Evolutionary conservation across 2,797 vertebrate genomes (phyloP).

Genomic region (Dicrostonyx torquatus): DNA sequence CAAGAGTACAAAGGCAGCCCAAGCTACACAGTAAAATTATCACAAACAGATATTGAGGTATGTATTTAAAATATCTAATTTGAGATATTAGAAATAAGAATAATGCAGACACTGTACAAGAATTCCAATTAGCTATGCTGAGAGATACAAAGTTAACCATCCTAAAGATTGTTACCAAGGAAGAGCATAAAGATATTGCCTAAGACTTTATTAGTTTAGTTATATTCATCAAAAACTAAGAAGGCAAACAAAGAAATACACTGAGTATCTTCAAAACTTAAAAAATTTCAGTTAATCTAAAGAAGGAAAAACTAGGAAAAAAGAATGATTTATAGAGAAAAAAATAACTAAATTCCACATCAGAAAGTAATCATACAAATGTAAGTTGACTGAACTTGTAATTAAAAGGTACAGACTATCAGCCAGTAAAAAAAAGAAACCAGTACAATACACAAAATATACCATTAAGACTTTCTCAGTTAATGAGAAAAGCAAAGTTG

Average conservation of each 20-base stretch:
- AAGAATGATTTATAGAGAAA: neutral
- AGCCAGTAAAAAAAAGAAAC: constrained; percentile 14
- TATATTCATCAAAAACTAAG: constrained; percentile 25
- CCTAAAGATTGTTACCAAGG: neutral
- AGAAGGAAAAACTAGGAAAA: neutral
- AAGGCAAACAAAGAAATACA: constrained; percentile 13
- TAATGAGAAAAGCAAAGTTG: neutral
- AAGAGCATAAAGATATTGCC: neutral
- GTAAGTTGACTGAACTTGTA: neutral
- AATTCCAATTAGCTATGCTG: neutral
- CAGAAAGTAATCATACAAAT: constrained; percentile 4
- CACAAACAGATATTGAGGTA: neutral
- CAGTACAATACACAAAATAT: neutral
- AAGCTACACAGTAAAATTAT: neutral
- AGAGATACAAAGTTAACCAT: neutral
- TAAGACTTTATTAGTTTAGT: constrained; percentile 23
- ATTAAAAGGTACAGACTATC: constrained; percentile 9
- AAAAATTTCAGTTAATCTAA: constrained; percentile 13
- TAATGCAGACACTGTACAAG: neutral
- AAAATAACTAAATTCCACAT: constrained; percentile 6
- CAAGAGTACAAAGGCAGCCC: neutral
- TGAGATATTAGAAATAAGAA: neutral
- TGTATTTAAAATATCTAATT: constrained; percentile 1
- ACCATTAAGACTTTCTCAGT: neutral
- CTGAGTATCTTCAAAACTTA: neutral